phyloP scores from a whole-genome alignment of 64 coral and sea anemone species.

The Pachyseris speciosa region DNA sequence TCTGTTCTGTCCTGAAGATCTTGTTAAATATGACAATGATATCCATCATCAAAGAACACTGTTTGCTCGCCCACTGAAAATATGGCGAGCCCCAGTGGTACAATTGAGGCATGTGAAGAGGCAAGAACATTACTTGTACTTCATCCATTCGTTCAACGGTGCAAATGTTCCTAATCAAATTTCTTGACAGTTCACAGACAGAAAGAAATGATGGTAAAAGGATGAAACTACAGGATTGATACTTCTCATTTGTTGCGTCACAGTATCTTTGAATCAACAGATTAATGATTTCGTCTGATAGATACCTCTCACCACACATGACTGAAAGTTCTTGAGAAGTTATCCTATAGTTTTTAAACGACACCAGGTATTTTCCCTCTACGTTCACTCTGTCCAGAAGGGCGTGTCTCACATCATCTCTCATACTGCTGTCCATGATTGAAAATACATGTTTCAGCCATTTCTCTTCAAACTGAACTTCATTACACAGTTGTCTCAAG shows the following conservation, averaged over 20 bases:
- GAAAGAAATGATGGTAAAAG: conserved; percentile 25
- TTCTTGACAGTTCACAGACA: background rate
- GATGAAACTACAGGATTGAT: background rate
- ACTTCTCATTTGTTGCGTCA: background rate
- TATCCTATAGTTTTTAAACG: background rate
- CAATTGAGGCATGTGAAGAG: background rate
- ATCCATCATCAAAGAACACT: conserved; percentile 18
- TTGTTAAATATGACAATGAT: conserved; percentile 11
- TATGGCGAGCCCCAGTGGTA: background rate
- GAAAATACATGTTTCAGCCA: background rate
- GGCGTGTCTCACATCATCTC: background rate
- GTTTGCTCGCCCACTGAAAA: background rate
- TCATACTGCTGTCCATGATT: no score
- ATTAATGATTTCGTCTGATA: conserved; percentile 16
- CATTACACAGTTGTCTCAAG: background rate
- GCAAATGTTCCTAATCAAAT: background rate
- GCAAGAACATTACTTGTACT: background rate
- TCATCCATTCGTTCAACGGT: background rate
- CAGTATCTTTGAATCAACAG: background rate
- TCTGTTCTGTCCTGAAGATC: background rate
- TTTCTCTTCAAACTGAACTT: background rate
- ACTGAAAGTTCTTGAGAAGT: conserved; percentile 10
- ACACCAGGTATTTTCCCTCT: background rate
- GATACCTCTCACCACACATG: conserved; percentile 11
- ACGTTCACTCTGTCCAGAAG: conserved; percentile 9